A percentile compares a stretch with the other conserved stretches of the same genome.
Evolutionary conservation across 2,888 invertebrate species (phyloP).

Genomic region (Plebejus argus): DNA sequence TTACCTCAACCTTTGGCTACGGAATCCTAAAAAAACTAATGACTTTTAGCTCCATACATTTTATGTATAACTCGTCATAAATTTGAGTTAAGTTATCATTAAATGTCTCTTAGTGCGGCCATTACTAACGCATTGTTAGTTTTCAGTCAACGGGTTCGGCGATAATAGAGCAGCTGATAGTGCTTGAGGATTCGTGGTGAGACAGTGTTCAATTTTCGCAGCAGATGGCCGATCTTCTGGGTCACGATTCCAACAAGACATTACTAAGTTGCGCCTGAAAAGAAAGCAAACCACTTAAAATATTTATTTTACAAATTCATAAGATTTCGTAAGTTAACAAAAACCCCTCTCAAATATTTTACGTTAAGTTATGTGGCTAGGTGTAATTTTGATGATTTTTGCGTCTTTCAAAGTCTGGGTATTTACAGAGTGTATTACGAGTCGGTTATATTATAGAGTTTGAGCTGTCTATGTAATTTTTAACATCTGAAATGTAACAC

Average conservation of each 20-base stretch:
- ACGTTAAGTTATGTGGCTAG: too few relatives aligned
- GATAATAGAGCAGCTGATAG: slow-evolving; percentile 49
- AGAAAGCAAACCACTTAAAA: background rate
- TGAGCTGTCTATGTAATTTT: too few relatives aligned
- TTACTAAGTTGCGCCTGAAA: slow-evolving; percentile 80
- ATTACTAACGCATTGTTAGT: background rate
- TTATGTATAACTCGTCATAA: background rate
- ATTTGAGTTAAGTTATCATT: background rate
- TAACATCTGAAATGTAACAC: too few relatives aligned
- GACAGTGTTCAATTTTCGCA: slow-evolving; percentile 86
- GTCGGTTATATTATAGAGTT: too few relatives aligned
- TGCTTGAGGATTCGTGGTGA: slow-evolving; percentile 84
- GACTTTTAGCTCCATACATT: background rate
- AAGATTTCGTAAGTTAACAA: background rate
- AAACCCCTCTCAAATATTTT: too few relatives aligned
- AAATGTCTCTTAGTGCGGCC: background rate
- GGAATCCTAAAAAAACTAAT: too few relatives aligned
- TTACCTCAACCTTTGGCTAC: too few relatives aligned
- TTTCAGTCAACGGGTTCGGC: slow-evolving; percentile 31
- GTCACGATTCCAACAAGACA: slow-evolving; percentile 88
- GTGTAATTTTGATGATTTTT: too few relatives aligned
- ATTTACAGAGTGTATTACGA: too few relatives aligned
- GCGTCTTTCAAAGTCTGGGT: too few relatives aligned
- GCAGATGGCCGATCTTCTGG: slow-evolving; percentile 86
- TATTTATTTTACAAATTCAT: background rate